Conservation (phyloP, 2,113 vertebrate species). For the Xiphophorus couchianus region DNA sequence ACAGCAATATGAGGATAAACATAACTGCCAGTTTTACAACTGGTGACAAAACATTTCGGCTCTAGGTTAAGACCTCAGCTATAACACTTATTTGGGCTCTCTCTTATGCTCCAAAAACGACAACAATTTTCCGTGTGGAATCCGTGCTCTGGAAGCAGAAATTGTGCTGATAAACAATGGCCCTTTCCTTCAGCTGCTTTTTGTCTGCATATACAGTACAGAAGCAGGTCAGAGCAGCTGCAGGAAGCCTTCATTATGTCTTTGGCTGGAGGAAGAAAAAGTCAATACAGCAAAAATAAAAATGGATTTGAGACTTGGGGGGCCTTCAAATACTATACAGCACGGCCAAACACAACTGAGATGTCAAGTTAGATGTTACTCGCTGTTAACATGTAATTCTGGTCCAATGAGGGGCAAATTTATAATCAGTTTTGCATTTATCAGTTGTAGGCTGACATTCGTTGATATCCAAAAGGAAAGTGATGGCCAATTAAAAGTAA, state of each 20-base stretch:
- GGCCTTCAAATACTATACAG: slow-evolving; percentile 71
- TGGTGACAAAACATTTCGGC: slow-evolving; percentile 39
- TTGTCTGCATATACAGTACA: slow-evolving; percentile 67
- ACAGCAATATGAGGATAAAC: slow-evolving; percentile 48
- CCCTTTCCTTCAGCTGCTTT: slow-evolving; percentile 55
- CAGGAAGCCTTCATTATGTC: slow-evolving; percentile 78
- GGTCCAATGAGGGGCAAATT: slow-evolving; percentile 38
- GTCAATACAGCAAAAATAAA: slow-evolving; percentile 80
- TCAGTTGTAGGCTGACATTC: slow-evolving; percentile 24
- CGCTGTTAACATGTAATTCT: slow-evolving; percentile 46
- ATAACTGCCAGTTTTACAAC: slow-evolving; percentile 38
- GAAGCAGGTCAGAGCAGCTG: slow-evolving; percentile 71
- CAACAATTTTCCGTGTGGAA: slow-evolving; percentile 53
- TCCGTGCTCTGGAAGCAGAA: slow-evolving; percentile 26
- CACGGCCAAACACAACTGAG: slow-evolving; percentile 63
- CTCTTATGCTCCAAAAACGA: slow-evolving; percentile 40
- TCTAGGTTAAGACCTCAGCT: slow-evolving; percentile 52
- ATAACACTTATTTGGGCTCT: slow-evolving; percentile 25
- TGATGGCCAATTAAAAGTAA: slow-evolving; percentile 8
- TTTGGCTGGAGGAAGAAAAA: slow-evolving; percentile 73
- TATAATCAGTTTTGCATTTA: slow-evolving; percentile 45
- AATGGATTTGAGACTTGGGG: slow-evolving; percentile 76
- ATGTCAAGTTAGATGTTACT: slow-evolving; percentile 62
- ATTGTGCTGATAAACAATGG: slow-evolving; percentile 56
- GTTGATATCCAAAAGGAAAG: slow-evolving; percentile 19